Evolutionary conservation across 2,797 vertebrate genomes (phyloP), one percentile per base, ranked within the genome.

Genomic region (Hoplostethus mediterraneus): DNA sequence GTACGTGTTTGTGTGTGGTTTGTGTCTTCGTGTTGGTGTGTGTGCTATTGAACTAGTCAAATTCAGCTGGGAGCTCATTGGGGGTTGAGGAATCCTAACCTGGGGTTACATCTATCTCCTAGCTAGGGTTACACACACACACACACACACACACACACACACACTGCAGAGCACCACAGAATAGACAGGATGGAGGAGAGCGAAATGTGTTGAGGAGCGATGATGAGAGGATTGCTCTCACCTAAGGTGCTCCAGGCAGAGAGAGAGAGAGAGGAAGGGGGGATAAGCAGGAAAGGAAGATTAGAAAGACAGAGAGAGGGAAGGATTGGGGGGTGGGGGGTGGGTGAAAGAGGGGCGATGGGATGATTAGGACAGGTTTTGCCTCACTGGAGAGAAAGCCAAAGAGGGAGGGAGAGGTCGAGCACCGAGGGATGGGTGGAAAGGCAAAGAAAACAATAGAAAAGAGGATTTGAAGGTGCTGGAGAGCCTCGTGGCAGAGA

Each of bases 161-260:
- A 58, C 55, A 40, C 30, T 3, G 55, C 38, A 52, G 69, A 75
- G 47, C 45, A 49, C 75, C 68, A 67, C 3, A 10, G 59, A 64
- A 78, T 81, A 62, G 62, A 36, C 47, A 51, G 73, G 77, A 60
- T 74, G 80, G 63, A 71, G 72, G 64, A 71, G 72, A 73, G 73
- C 73, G 69, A 80, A 71, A 63, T 72, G 73, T 84, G 84, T 72
- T 89, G 79, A 89, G 73, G 72, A 85, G 80, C 71, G 70, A 85
- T 89, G 89, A 87, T 89, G 84, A 86, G 87, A 90, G 85, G 54
- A 76, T 80, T 83, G 63, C 83, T 86, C 80, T 87, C 71, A 89
- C 73, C 73, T 53, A 73, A 84, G 83, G 65, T 85, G 82, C 89
- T 92, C 54, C 78, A 89, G 86, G 85, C 84, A 71, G 67, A 69